Conservation (phyloP, 2,797 vertebrate genomes). For the Anniella stebbinsi region DNA sequence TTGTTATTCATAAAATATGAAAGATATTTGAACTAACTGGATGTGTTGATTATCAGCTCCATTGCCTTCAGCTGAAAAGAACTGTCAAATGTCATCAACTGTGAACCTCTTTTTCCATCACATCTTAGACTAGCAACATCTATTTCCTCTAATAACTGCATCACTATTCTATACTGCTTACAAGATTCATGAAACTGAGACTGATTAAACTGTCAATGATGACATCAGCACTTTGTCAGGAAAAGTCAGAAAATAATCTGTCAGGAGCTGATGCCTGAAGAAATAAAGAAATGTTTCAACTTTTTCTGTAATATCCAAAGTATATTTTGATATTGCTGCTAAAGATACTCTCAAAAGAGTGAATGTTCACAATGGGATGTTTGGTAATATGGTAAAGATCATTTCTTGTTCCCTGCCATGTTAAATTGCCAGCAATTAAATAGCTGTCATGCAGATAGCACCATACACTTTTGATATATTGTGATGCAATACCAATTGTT, state of each 20-base stretch:
- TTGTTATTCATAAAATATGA: slow-evolving; percentile 64
- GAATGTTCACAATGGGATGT: slow-evolving; percentile 36
- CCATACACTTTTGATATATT: slow-evolving; percentile 30
- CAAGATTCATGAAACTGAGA: slow-evolving; percentile 56
- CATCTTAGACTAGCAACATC: slow-evolving; percentile 56
- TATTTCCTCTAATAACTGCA: slow-evolving; percentile 55
- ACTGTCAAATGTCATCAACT: slow-evolving; percentile 62
- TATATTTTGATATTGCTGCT: slow-evolving; percentile 31
- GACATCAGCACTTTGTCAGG: slow-evolving; percentile 59
- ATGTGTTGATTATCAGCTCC: slow-evolving; percentile 65
- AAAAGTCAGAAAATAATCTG: slow-evolving; percentile 51
- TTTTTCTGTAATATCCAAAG: slow-evolving; percentile 39
- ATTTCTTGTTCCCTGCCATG: slow-evolving; percentile 45
- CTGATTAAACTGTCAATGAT: slow-evolving; percentile 53
- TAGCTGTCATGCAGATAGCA: slow-evolving; percentile 19
- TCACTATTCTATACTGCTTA: slow-evolving; percentile 45
- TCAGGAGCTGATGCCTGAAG: slow-evolving; percentile 36
- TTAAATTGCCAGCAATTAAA: slow-evolving; percentile 47
- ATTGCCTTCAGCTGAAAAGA: slow-evolving; percentile 61
- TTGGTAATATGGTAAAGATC: not conserved
- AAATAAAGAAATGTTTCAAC: slow-evolving; percentile 42
- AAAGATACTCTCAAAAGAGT: slow-evolving; percentile 26
- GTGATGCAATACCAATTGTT: slow-evolving; percentile 31
- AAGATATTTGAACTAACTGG: slow-evolving; percentile 60
- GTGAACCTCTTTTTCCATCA: slow-evolving; percentile 39